These are phyloP conservation scores for Idaea dimidiata DNA, from an alignment of 2,888 invertebrate species.

Conservation along the genomic window DNA sequence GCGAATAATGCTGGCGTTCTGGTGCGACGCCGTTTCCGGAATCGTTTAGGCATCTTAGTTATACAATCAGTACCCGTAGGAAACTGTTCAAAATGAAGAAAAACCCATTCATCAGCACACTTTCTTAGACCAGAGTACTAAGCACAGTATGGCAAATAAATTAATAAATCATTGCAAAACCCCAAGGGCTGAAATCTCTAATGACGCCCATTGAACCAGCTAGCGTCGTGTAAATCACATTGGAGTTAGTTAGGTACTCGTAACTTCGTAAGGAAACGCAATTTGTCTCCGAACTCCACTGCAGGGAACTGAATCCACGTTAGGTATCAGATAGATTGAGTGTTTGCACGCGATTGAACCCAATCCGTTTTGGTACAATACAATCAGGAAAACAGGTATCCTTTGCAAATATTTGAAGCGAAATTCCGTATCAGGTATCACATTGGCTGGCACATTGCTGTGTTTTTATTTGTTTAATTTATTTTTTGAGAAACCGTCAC, in stretches of 20 bases:
- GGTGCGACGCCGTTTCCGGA: no score
- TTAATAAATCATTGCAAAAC: neutral
- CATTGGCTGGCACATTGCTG: no score
- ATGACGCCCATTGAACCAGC: conserved; percentile 1
- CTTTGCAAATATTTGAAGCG: neutral
- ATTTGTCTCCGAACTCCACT: neutral
- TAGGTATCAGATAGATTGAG: neutral
- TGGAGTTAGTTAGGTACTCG: neutral
- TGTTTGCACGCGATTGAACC: neutral
- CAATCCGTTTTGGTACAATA: conserved; percentile 1
- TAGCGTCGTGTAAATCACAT: neutral
- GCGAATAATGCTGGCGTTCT: no score
- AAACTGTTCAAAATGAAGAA: no score
- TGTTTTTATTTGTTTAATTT: no score
- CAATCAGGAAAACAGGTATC: neutral
- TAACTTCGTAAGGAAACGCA: neutral
- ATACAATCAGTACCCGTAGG: no score
- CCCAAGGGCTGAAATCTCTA: neutral
- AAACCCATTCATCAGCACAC: no score
- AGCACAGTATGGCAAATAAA: neutral
- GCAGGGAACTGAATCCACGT: neutral
- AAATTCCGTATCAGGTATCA: neutral
- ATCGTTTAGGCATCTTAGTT: no score
- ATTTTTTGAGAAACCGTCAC: no score
- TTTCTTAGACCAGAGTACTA: no score